Conservation (phyloP, 1,140 invertebrate species). For the Agrypnia vestita region DNA sequence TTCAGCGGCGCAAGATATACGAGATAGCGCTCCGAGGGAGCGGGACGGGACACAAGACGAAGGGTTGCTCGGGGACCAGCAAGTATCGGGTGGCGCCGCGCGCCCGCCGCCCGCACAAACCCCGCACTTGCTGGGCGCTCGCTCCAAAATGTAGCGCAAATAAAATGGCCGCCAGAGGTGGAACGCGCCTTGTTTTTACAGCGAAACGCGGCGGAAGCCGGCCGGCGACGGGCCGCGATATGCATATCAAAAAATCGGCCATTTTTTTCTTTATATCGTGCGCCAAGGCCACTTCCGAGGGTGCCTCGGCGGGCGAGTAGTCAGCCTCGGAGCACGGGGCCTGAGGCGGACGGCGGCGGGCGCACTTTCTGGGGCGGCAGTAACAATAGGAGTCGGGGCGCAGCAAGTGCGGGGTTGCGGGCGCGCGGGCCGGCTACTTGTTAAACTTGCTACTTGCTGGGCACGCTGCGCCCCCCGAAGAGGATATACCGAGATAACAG, state of each 20-base stretch:
- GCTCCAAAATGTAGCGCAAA: constrained; percentile 72
- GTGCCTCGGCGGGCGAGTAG: constrained; percentile 53
- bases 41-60: constrained; percentile 74
- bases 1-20: constrained; percentile 54
- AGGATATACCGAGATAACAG: constrained; percentile 75
- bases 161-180: constrained; percentile 66
- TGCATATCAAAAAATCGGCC: constrained; percentile 67
- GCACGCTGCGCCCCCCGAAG: constrained; percentile 69
- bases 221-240: not conserved
- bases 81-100: constrained; percentile 65
- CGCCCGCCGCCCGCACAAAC: constrained; percentile 61
- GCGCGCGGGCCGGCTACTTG: constrained; percentile 43
- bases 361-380: constrained; percentile 70
- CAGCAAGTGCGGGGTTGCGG: constrained; percentile 65
- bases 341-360: constrained; percentile 68
- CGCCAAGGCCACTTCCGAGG: not conserved
- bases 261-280: constrained; percentile 65
- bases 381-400: constrained; percentile 72
- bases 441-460: constrained; percentile 69
- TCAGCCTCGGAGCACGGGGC: no score
- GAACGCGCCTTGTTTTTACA: constrained; percentile 48
- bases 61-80: constrained; percentile 72
- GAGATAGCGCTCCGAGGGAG: constrained; percentile 67
- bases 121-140: constrained; percentile 67
- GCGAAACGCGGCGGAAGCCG: not conserved